Base-by-base conservation (phyloP, 2,888 invertebrate species). In the Tortrix viridana region DNA sequence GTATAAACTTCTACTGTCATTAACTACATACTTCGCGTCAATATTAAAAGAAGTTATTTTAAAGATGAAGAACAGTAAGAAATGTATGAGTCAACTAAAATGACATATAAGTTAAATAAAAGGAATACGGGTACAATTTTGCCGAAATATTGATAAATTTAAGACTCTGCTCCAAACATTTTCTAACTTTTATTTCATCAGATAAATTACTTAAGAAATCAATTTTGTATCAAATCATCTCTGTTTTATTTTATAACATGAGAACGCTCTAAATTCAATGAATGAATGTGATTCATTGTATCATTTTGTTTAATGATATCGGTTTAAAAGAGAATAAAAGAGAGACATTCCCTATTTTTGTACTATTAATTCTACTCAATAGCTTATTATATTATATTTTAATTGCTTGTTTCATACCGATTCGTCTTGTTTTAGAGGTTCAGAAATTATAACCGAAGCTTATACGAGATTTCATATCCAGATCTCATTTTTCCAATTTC, bases 261-360 rank as follows among this genome's bases (percentile, higher is more conserved):
- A 55, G 38, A 48, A 41, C 41, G 23, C 38, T 62, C 22, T 56
- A 50, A 41, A 57, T 46, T 62, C 50, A 62, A 57, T 62, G 57
- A 41, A 32, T 7, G 20, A 26, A 50, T 38, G 32, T 62, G 62
- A 62, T 62, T 56, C 52, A 62, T 46, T 52, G 32, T 18, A 44
- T 46, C 37, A n/a, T 46, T 57, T 22, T 22, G 44, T 44, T 53
- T 18, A 14, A 23, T 14, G 12, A 19, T 41, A 47, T 32, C 12
- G 3, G 44, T 19, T 44, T 44, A 41, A 41, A 41, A 6, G 12
- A 12, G 38, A 7, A 38, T 38, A 4, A 38, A 3, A 38, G n/a
- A n/a, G n/a, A 38, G 4, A 16, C 14, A 19, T 44, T 44, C 16
- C 7, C 18, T 18, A 16, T 16, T 44, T 6, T 18, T 43, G 2